phyloP scores from a whole-genome alignment of 2,888 invertebrate species.

The Melinaea marsaeus region DNA sequence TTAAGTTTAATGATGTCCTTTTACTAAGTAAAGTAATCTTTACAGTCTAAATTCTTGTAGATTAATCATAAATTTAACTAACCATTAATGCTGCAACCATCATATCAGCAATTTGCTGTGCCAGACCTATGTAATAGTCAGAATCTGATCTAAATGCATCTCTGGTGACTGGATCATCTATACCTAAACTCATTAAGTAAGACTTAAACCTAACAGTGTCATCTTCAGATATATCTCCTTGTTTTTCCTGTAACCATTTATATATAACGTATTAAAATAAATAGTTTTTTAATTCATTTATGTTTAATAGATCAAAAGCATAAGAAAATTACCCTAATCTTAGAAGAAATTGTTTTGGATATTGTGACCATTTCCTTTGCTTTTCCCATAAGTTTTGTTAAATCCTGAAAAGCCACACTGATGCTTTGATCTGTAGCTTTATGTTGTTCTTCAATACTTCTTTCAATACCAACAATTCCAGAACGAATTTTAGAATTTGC shows the following conservation, averaged over 20 bases:
- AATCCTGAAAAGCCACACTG: conserved; percentile 95
- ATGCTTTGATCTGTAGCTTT: conserved; percentile 95
- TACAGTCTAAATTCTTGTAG: background rate
- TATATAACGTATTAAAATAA: background rate
- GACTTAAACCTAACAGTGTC: conserved; percentile 98
- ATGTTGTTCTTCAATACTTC: conserved; percentile 92
- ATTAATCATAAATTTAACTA: conserved; percentile 32
- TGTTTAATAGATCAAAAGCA: conserved; percentile 2
- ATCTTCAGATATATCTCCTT: conserved; percentile 97
- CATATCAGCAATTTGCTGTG: conserved; percentile 90
- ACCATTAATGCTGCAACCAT: conserved; percentile 89
- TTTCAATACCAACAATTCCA: conserved; percentile 97
- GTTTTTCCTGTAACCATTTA: conserved; percentile 82
- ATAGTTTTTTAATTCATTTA: background rate
- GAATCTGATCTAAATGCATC: conserved; percentile 91
- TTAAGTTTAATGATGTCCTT: background rate
- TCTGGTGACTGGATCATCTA: conserved; percentile 98
- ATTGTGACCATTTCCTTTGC: conserved; percentile 98
- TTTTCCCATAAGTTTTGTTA: conserved; percentile 95
- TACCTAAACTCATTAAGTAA: conserved; percentile 96
- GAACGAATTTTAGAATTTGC: conserved; percentile 83
- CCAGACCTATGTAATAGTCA: conserved; percentile 90
- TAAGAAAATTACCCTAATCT: conserved; percentile 83
- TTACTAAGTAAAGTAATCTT: background rate
- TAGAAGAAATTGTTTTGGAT: conserved; percentile 93